Evolutionary conservation across 2,113 vertebrate species (phyloP).

Genomic region (Gnathonemus echidnorhynchus): DNA sequence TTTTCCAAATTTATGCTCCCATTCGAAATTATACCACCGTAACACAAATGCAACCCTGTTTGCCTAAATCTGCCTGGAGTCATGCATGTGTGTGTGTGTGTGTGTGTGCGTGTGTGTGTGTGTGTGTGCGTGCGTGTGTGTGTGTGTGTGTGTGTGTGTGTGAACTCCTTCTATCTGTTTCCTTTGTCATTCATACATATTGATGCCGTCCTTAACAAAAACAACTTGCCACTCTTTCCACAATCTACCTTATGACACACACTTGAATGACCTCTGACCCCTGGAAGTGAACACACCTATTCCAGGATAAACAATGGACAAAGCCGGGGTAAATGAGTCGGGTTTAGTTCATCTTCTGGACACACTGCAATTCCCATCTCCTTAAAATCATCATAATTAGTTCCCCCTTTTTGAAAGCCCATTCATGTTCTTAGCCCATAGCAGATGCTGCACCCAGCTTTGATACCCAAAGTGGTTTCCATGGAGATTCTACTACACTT

Average conservation of each 20-base stretch:
- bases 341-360: conserved; percentile 32
- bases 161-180: background rate
- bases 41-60: background rate
- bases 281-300: background rate
- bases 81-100: background rate
- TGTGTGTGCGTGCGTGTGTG: background rate
- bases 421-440: conserved; percentile 52
- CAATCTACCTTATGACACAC: background rate
- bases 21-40: background rate
- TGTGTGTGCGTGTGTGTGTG: background rate
- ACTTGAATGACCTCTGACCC: too few relatives aligned
- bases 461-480: conserved; percentile 66
- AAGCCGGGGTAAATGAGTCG: conserved; percentile 12
- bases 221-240: background rate
- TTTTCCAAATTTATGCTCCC: background rate
- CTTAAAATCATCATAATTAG: conserved; percentile 55
- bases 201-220: background rate
- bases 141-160: background rate
- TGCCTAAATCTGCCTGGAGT: background rate
- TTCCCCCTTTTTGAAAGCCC: conserved; percentile 54
- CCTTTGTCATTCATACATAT: background rate
- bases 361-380: conserved; percentile 50
- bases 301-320: background rate
- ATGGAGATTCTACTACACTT: conserved; percentile 64
- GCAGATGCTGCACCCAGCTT: conserved; percentile 63